Base-by-base conservation (phyloP, 2,113 vertebrate species). In the Malurus elegans region DNA sequence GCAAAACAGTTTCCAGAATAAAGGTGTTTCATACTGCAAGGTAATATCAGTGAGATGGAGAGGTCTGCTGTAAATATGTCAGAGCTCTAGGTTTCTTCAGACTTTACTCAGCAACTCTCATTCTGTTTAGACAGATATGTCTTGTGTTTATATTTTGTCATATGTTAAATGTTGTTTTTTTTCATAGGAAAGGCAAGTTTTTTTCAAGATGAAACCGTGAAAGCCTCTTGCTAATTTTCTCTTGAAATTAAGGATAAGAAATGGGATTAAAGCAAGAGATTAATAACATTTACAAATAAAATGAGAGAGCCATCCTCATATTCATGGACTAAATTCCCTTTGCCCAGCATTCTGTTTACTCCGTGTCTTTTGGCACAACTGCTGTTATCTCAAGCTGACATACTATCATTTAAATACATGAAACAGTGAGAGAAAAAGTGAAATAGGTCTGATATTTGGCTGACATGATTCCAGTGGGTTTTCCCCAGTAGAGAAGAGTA, bases 381-480 rank as follows among this genome's bases (percentile, higher is more conserved):
- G 0, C 14, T 40, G 40, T 54, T 86, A 72, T 76, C 73, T 76
- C 51, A 88, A 40, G 9, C 40, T 73, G 14, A 74, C 10, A 32
- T 53, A 38, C 20, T n/a, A 20, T 4, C 54, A 54, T 64, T 86
- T 57, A 91, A 92, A 58, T 18, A 11, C 26, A 62, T 9, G 12
- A 51, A 86, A 53, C 12, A 48, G 18, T 29, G 23, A 71, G 66
- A 76, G 8, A 66, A 86, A 51, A 3, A 58, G 38, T 32, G 56
- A 61, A 88, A 81, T 14, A 94, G 36, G 12, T 70, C 65, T 81
- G 64, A 58, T 45, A 87, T 31, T 80, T 88, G 62, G 79, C 84
- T 96, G 89, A 91, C 51, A 72, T 73, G 69, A 95, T 96, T 96
- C 89, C 87, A 80, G 74, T 69, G 66, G 42, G 69, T 40, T 86